Base-by-base conservation (phyloP, 2,888 invertebrate genomes). In the Bombylius discolor region DNA sequence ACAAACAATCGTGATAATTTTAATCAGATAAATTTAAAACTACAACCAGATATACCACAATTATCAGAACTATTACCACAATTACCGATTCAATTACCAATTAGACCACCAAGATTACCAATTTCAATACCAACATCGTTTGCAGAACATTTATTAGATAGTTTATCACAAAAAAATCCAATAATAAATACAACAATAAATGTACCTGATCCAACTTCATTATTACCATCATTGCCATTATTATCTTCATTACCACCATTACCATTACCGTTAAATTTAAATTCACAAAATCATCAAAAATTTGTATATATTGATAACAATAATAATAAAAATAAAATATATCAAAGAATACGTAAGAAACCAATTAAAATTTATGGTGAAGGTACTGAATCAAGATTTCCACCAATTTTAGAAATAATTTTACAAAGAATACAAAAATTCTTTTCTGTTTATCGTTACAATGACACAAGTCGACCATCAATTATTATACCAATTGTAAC, bases 381-480 rank as follows among this genome's bases (percentile, higher is more conserved):
- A 5, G 72, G 73, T 5, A 67, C 65, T 34, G 73, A 73, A 60
- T 79, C 78, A 2, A 76, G 81, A 65, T 82, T 87, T 67, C 85
- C 86, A 7, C 82, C 84, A 1, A 70, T 85, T 51, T 68, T 87
- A 60, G 86, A 87, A 66, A 79, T 80, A 62, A 68, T 87, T 47
- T 79, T 85, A 7, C 85, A 86, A 66, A 78, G 82, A 50, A 79
- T 87, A 53, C 87, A 87, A 70, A 78, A 81, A 1, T 77, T 82
- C 62, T 82, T 83, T 73, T 86, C 86, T 0, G 79, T 82, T n/a
- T 82, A 82, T 63, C 72, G 80, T 53, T 77, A 82, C 33, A 78
- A 79, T 61, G 80, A 82, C 65, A 66, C 78, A 60, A 76, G 76
- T 65, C 62, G 76, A 60, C 75, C 75, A 45, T n/a, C n/a, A 23